phyloP scores from a whole-genome alignment of 1,140 invertebrate species.

The Phenacoccus solenopsis region DNA sequence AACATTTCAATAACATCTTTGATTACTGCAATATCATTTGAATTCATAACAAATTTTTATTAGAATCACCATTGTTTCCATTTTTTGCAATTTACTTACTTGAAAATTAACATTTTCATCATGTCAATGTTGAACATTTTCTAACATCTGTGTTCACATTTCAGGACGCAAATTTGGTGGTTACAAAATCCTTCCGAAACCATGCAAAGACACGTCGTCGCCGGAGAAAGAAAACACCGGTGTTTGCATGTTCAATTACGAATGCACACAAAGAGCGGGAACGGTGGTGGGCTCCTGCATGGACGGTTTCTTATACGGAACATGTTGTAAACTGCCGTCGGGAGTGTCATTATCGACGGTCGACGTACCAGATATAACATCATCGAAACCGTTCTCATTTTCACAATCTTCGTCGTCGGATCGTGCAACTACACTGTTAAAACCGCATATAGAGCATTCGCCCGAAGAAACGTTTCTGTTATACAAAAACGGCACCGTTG shows the following conservation, averaged over 20 bases:
- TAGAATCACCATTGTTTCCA: too few relatives aligned
- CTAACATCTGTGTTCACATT: constrained; percentile 32
- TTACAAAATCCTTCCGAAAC: constrained; percentile 65
- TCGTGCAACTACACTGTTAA: constrained; percentile 14
- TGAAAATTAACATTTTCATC: background rate
- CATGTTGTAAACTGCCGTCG: constrained; percentile 61
- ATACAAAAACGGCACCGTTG: constrained; percentile 44
- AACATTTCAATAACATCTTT: too few relatives aligned
- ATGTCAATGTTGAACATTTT: too few relatives aligned
- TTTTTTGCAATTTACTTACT: too few relatives aligned
- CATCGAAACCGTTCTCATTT: background rate
- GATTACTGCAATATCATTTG: too few relatives aligned
- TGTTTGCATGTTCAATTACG: constrained; percentile 91
- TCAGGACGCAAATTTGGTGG: constrained; percentile 65
- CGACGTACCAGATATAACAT: constrained; percentile 11
- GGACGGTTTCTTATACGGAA: constrained; percentile 81
- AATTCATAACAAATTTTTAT: too few relatives aligned
- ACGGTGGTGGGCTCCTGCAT: constrained; percentile 78
- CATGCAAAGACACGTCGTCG: constrained; percentile 45
- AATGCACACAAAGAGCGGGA: constrained; percentile 65
- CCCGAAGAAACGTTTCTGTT: constrained; percentile 49
- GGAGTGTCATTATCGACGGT: constrained; percentile 24
- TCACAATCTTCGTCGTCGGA: background rate
- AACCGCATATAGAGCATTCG: constrained; percentile 40
- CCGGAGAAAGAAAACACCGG: constrained; percentile 36